phyloP scores from a whole-genome alignment of 1,140 invertebrate genomes.

The Drosophila lowei region DNA sequence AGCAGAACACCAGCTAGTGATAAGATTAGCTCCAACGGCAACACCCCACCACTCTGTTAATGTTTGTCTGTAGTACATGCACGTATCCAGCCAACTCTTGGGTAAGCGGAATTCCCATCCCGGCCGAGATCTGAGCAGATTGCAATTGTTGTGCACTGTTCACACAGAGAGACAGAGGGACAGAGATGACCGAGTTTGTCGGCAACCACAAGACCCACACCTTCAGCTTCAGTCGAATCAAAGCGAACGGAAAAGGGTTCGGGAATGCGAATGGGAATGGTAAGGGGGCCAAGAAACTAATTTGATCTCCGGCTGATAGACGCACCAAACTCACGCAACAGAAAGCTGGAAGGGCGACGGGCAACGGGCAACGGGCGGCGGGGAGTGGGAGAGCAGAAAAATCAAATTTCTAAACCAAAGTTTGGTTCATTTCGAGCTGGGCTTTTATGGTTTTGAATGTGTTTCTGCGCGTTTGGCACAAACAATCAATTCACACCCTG shows the following conservation, averaged over 20 bases:
- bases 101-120: slow-evolving; percentile 14
- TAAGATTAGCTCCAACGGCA: slow-evolving; percentile 34
- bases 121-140: slow-evolving; percentile 31
- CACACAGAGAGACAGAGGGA: slow-evolving; percentile 29
- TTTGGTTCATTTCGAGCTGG: slow-evolving; percentile 2
- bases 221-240: not conserved
- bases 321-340: slow-evolving; percentile 65
- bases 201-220: slow-evolving; percentile 30
- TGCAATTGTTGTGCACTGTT: slow-evolving; percentile 51
- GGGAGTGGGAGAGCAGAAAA: slow-evolving; percentile 3
- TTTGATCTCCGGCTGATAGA: slow-evolving; percentile 70
- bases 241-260: slow-evolving; percentile 26
- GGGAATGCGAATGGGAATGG: slow-evolving; percentile 25
- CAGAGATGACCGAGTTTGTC: slow-evolving; percentile 38
- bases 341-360: not conserved
- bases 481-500: slow-evolving; percentile 48
- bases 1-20: slow-evolving; percentile 1
- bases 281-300: slow-evolving; percentile 36
- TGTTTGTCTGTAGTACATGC: slow-evolving; percentile 11
- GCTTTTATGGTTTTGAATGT: slow-evolving; percentile 22
- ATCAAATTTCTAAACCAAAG: slow-evolving; percentile 39
- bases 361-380: not conserved
- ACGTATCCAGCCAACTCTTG: slow-evolving; percentile 21
- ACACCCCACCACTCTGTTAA: not conserved
- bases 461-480: slow-evolving; percentile 16